Evolutionary conservation across 2,113 vertebrate genomes (phyloP).

Genomic region (Arizona elegans): DNA sequence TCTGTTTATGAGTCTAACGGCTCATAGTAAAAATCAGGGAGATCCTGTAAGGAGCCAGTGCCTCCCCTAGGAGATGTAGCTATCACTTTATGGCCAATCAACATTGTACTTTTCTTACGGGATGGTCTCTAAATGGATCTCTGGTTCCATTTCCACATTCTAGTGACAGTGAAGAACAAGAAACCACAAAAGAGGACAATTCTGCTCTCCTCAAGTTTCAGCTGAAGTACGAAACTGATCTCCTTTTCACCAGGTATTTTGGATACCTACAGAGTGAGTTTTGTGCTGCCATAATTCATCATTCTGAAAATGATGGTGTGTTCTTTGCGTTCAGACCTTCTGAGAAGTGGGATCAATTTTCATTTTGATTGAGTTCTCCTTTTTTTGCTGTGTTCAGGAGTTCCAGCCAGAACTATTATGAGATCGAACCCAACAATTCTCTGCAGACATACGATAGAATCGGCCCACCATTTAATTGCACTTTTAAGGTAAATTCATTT

Average conservation of each 20-base stretch:
- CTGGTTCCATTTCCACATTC: background rate
- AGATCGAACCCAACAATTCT: constrained; percentile 76
- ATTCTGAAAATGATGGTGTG: background rate
- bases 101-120: background rate
- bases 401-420: constrained; percentile 78
- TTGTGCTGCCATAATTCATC: background rate
- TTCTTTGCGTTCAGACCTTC: background rate
- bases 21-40: background rate
- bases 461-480: constrained; percentile 75
- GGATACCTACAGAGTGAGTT: background rate
- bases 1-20: background rate
- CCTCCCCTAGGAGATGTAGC: background rate
- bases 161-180: constrained; percentile 83
- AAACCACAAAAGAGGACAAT: constrained; percentile 82
- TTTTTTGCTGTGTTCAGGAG: constrained; percentile 64
- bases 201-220: constrained; percentile 73
- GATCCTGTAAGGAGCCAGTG: background rate
- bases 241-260: constrained; percentile 90
- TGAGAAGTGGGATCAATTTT: background rate
- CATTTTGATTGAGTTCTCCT: rapidly evolving
- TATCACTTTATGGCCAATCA: background rate
- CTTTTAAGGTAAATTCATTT: constrained; percentile 71
- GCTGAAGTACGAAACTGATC: constrained; percentile 84
- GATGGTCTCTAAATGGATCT: background rate
- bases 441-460: constrained; percentile 63